Conservation (phyloP, 2,113 vertebrate genomes). For the Stegostoma tigrinum region DNA sequence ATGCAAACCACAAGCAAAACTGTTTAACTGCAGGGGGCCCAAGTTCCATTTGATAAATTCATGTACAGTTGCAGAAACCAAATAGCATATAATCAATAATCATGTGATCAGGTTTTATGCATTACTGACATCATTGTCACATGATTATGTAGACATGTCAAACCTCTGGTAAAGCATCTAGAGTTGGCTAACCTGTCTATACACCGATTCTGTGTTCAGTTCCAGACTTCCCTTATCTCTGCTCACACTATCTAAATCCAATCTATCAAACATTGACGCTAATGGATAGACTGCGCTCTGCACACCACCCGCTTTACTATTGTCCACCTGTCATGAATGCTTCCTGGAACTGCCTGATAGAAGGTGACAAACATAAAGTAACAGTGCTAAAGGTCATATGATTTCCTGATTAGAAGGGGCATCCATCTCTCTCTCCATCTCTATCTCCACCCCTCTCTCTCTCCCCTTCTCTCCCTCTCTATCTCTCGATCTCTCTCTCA, state of each 20-base stretch:
- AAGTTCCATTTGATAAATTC: too few species aligned
- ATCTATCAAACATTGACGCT: not conserved
- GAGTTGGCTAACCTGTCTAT: not conserved
- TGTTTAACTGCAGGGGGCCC: not conserved
- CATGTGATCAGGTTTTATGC: too few species aligned
- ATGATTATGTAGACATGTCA: not conserved
- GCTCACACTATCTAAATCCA: not conserved
- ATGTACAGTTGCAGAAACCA: too few species aligned
- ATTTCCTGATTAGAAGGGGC: not conserved
- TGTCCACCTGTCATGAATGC: not conserved
- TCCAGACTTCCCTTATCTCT: not conserved
- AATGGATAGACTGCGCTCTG: not conserved
- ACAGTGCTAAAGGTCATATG: not conserved
- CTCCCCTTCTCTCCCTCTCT: too few species aligned
- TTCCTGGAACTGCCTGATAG: not conserved
- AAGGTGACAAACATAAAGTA: not conserved
- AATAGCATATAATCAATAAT: too few species aligned
- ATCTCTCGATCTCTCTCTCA: too few species aligned
- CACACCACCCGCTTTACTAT: not conserved
- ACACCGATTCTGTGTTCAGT: not conserved
- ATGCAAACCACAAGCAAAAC: not conserved
- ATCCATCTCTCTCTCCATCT: not conserved
- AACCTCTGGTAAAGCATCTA: not conserved
- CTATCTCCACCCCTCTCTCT: too few species aligned
- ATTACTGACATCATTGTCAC: too few species aligned